Percentiles rank a stretch among this genome's conserved stretches.
Conservation (phyloP, 1,140 invertebrate species). For the Trinorchestia longiramus region DNA sequence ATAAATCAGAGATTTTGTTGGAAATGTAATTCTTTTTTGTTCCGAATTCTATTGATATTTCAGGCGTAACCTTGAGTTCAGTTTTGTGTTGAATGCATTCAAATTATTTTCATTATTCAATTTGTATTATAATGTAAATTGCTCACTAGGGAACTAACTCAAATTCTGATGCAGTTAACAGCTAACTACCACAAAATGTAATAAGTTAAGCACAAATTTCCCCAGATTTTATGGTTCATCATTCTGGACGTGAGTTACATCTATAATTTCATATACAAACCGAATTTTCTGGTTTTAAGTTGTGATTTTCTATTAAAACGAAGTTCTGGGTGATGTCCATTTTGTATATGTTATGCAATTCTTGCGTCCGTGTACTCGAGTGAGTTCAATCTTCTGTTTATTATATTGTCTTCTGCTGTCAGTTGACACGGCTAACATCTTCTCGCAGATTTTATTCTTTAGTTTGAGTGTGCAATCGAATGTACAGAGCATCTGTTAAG, state of each 20-base stretch:
- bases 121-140: background rate
- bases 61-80: background rate
- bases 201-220: background rate
- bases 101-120: background rate
- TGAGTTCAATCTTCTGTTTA: background rate
- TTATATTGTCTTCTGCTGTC: background rate
- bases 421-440: background rate
- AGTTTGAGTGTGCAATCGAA: constrained; percentile 10
- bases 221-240: background rate
- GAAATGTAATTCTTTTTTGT: background rate
- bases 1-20: background rate
- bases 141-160: background rate
- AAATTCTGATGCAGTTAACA: background rate
- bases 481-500: constrained; percentile 45
- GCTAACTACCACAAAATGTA: background rate
- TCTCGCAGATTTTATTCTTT: background rate
- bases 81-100: background rate
- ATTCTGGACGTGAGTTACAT: background rate
- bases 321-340: background rate
- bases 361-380: background rate
- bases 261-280: background rate
- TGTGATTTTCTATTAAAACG: background rate
- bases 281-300: background rate
- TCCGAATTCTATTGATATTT: background rate
- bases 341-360: background rate